phyloP scores from a whole-genome alignment of 2,113 vertebrate genomes.

The Hippocampus comes region DNA sequence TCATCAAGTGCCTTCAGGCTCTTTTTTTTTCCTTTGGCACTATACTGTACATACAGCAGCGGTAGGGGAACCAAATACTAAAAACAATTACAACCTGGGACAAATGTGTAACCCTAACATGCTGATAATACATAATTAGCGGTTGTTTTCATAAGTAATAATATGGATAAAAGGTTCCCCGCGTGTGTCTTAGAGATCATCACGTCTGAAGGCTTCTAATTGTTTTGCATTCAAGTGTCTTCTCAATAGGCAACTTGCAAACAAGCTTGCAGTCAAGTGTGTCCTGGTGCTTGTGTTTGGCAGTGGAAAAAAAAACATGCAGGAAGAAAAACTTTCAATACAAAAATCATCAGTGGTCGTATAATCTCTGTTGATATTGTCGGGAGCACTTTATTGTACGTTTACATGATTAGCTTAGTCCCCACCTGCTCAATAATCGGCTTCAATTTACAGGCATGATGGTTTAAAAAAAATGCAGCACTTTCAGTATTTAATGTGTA shows the following conservation, averaged over 20 bases:
- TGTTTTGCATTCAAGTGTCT: conserved; percentile 23
- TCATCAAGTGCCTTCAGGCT: conserved; percentile 71
- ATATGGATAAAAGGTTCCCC: not conserved
- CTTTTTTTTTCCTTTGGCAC: conserved; percentile 25
- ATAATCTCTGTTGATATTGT: conserved; percentile 50
- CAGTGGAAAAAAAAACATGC: conserved; percentile 16
- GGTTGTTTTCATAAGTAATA: not conserved
- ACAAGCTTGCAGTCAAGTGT: conserved; percentile 38
- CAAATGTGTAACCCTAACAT: not conserved
- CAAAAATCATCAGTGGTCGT: conserved; percentile 32
- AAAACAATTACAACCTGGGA: not conserved
- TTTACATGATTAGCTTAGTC: conserved; percentile 56
- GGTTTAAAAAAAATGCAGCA: conserved; percentile 30
- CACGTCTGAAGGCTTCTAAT: conserved; percentile 26
- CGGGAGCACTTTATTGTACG: conserved; percentile 66
- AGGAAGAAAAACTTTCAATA: conserved; percentile 35
- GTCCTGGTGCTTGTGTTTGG: conserved; percentile 36
- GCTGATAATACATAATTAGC: not conserved
- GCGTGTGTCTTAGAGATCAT: not conserved
- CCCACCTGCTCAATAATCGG: conserved; percentile 20
- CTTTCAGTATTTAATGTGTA: conserved; percentile 55
- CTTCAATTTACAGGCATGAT: conserved; percentile 47
- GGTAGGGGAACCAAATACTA: not conserved
- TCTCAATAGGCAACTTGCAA: conserved; percentile 23
- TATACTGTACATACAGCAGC: not conserved